Evolutionary conservation across 1,140 invertebrate species (phyloP), one percentile per base, ranked within the genome.

Genomic region (Hormaphis cornu): DNA sequence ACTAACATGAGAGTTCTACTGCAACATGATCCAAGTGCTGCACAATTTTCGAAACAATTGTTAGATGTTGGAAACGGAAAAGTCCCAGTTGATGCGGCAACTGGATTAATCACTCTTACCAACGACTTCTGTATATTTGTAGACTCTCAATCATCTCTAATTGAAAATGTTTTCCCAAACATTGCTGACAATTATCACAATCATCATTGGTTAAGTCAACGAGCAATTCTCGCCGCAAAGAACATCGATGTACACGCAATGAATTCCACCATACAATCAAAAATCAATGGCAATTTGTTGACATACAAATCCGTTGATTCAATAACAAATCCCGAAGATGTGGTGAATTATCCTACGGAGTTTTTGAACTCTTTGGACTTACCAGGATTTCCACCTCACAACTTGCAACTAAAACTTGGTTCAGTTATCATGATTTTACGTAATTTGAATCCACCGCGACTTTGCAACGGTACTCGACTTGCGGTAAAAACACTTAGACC

Each of bases 381-480:
- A n/a, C n/a, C n/a, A n/a, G n/a, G n/a, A n/a, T n/a, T n/a, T n/a
- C n/a, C n/a, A n/a, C n/a, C n/a, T n/a, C n/a, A n/a, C n/a, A n/a
- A n/a, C n/a, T n/a, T n/a, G n/a, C n/a, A 30, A 75, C 79, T 72
- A 72, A 76, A 61, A 74, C 78, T 22, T 76, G 76, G 16, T 42
- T 81, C 53, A 77, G 76, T 73, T 74, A 75, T 59, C 76, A 80
- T 69, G 75, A 74, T 75, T 70, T 78, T n/a, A n/a, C n/a, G n/a
- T n/a, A n/a, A n/a, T n/a, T n/a, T n/a, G n/a, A n/a, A n/a, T n/a
- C n/a, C n/a, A n/a, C n/a, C n/a, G n/a, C n/a, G n/a, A 56, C 75
- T 81, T 26, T 81, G 76, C 73, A 81, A 79, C 72, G 78, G 78
- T 20, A 81, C 80, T 69, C 33, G 78, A 73, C 73, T 81, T 35